Percentiles rank a stretch among this genome's conserved stretches.
phyloP scores from a whole-genome alignment of 2,888 invertebrate species.

The Serripes groenlandicus region DNA sequence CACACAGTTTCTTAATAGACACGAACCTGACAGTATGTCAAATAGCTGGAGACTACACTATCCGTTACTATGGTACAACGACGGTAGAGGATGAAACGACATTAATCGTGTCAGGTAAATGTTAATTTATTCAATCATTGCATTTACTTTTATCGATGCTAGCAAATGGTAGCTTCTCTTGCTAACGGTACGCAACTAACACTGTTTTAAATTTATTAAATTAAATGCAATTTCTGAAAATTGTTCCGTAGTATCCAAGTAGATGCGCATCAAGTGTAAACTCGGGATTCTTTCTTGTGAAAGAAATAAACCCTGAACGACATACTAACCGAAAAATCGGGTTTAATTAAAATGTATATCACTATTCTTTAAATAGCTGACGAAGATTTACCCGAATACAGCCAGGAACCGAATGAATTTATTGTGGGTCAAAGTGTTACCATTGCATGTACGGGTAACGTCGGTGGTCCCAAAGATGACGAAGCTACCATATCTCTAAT shows the following conservation, averaged over 20 bases:
- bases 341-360: no score
- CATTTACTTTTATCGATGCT: no score
- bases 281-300: no score
- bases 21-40: neutral
- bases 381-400: neutral
- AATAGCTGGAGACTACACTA: neutral
- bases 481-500: neutral
- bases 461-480: neutral
- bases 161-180: no score
- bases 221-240: no score
- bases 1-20: neutral
- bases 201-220: no score
- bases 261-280: no score
- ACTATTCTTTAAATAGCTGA: neutral
- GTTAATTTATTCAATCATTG: no score
- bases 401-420: neutral
- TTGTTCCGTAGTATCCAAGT: no score
- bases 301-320: no score
- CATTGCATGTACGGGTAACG: conserved; percentile 1
- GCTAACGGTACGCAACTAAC: no score
- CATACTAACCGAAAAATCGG: no score
- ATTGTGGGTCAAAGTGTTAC: neutral
- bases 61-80: neutral
- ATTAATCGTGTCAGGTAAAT: neutral
- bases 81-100: neutral